Conservation (phyloP, 1,140 invertebrate species). For the Cardiocondyla obscurior region DNA sequence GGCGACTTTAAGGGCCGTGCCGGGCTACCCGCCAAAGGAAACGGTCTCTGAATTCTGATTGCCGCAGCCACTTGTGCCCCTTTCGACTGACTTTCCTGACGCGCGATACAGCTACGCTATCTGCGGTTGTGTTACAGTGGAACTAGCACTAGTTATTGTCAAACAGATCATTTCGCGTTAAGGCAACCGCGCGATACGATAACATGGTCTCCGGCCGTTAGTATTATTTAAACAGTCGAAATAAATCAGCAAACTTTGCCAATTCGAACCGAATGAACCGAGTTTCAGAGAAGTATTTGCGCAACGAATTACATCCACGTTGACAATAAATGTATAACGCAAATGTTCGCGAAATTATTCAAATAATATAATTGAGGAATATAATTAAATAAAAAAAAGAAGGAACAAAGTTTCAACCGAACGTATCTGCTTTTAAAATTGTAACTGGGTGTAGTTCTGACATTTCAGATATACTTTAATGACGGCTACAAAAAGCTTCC, state of each 20-base stretch:
- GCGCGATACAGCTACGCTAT: conserved; percentile 40
- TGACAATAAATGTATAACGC: background rate
- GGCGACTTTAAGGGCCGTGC: conserved; percentile 26
- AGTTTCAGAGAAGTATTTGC: background rate
- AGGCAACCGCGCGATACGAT: background rate
- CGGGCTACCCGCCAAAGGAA: conserved; percentile 41
- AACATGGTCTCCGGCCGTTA: background rate
- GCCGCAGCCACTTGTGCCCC: conserved; percentile 40
- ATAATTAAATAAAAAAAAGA: background rate
- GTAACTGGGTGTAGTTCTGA: background rate
- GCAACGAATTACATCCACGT: background rate
- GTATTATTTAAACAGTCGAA: background rate
- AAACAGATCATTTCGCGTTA: conserved; percentile 8
- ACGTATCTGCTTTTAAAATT: background rate
- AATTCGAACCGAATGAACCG: background rate
- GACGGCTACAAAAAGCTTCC: background rate
- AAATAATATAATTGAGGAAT: background rate
- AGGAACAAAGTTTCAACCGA: background rate
- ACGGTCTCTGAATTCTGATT: conserved; percentile 66
- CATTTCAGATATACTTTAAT: background rate
- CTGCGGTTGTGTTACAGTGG: background rate
- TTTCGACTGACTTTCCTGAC: conserved; percentile 62
- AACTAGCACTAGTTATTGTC: conserved; percentile 24
- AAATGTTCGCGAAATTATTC: background rate
- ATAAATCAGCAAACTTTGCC: background rate